Evolutionary conservation across 2,113 vertebrate species (phyloP).

Genomic region (Epinephelus moara): DNA sequence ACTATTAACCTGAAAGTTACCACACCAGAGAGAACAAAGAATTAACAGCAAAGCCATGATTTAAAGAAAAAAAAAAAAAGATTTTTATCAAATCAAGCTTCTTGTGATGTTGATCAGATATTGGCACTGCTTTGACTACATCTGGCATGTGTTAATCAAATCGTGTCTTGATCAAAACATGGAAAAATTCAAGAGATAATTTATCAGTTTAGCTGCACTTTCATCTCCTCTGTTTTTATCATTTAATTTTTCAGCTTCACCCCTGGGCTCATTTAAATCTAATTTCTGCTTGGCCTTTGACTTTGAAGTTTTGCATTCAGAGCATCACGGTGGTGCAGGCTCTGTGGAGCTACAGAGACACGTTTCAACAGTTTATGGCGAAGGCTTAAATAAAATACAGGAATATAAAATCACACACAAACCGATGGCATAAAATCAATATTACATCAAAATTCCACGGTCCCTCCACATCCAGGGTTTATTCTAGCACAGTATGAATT

Average conservation of each 20-base stretch:
- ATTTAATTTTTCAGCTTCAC: slow-evolving; percentile 18
- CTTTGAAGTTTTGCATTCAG: slow-evolving; percentile 33
- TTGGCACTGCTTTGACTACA: background rate
- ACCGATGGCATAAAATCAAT: slow-evolving; percentile 23
- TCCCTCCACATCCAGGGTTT: background rate
- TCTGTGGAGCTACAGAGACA: slow-evolving; percentile 17
- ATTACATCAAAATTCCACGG: slow-evolving; percentile 7
- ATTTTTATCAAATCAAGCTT: slow-evolving; percentile 14
- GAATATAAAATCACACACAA: background rate
- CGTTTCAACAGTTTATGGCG: background rate
- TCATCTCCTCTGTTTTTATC: slow-evolving; percentile 39
- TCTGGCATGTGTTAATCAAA: slow-evolving; percentile 10
- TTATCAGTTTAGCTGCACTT: slow-evolving; percentile 29
- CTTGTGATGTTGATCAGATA: slow-evolving; percentile 23
- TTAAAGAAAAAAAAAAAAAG: background rate
- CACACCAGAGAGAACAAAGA: background rate
- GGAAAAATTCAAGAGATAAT: background rate
- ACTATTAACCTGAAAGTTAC: background rate
- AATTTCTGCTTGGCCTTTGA: slow-evolving; percentile 39
- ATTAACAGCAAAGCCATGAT: background rate
- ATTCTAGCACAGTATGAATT: background rate
- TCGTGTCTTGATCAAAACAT: slow-evolving; percentile 18
- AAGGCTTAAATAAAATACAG: background rate
- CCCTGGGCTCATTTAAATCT: slow-evolving; percentile 33
- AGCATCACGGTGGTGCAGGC: background rate